Percentiles rank a stretch among this genome's conserved stretches.
phyloP scores from a whole-genome alignment of 2,888 invertebrate species.

The Rhaphigaster nebulosa region DNA sequence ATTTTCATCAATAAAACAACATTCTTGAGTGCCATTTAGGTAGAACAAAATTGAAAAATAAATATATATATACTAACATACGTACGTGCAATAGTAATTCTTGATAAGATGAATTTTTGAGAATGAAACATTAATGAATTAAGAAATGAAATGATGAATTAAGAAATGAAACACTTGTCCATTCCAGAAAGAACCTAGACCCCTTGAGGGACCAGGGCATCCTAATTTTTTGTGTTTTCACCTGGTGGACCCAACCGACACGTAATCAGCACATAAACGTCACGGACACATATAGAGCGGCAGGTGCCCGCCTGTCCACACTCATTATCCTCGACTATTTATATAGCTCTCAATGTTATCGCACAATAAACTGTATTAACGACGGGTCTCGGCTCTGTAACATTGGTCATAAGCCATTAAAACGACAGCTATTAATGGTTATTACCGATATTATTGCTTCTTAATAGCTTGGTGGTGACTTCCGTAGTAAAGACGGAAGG shows the following conservation, averaged over 20 bases:
- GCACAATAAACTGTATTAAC: constrained; percentile 15
- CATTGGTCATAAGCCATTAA: background rate
- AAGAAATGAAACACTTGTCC: background rate
- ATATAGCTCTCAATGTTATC: constrained; percentile 32
- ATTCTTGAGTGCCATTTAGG: no score
- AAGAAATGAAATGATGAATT: no score
- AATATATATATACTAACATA: background rate
- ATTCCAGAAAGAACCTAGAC: background rate
- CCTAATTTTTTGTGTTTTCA: constrained; percentile 22
- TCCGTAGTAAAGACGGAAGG: background rate
- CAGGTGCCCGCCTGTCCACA: constrained; percentile 36
- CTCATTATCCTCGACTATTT: constrained; percentile 25
- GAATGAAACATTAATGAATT: no score
- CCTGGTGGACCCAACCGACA: constrained; percentile 44
- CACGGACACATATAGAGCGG: background rate
- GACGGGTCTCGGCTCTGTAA: background rate
- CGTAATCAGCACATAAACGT: constrained; percentile 46
- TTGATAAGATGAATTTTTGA: background rate
- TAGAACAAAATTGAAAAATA: background rate
- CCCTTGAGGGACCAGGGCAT: background rate
- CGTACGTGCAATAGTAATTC: background rate
- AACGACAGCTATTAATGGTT: constrained; percentile 25
- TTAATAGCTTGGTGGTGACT: background rate
- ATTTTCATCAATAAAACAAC: no score
- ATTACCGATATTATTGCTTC: constrained; percentile 15